Conservation (phyloP, 2,888 invertebrate genomes). For the Megaustenia siamemsis region DNA sequence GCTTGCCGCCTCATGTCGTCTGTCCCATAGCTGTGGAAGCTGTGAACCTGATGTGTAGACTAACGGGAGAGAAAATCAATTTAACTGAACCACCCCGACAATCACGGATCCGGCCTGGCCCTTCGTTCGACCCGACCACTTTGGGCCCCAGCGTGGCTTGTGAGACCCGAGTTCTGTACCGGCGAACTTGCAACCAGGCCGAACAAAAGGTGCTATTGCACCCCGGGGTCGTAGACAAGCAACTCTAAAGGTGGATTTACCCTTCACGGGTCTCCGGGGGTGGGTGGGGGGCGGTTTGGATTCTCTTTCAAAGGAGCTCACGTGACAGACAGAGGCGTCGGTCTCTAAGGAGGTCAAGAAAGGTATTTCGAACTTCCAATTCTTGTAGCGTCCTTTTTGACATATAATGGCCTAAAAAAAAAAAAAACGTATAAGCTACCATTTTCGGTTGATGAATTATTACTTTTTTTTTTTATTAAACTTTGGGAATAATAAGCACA, state of each 20-base stretch:
- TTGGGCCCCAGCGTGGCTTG: not conserved
- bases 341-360: slow-evolving; percentile 9
- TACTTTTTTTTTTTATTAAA: too few relatives aligned
- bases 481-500: too few relatives aligned
- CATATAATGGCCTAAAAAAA: too few relatives aligned
- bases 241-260: not conserved
- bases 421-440: too few relatives aligned
- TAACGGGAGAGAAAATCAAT: not conserved
- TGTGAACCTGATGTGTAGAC: not conserved
- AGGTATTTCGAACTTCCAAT: not conserved
- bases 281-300: not conserved
- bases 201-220: slow-evolving; percentile 9
- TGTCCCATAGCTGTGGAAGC: not conserved
- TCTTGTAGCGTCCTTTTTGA: too few relatives aligned
- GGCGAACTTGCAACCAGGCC: not conserved
- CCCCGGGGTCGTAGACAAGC: not conserved
- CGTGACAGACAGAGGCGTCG: not conserved
- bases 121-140: not conserved
- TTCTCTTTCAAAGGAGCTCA: not conserved
- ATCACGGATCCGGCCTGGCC: too few relatives aligned
- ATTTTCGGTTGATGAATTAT: too few relatives aligned
- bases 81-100: not conserved
- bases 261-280: not conserved
- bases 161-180: not conserved
- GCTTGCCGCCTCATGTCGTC: too few relatives aligned